Base-by-base conservation (phyloP, 2,888 invertebrate genomes). In the Siphlonurus alternatus region DNA sequence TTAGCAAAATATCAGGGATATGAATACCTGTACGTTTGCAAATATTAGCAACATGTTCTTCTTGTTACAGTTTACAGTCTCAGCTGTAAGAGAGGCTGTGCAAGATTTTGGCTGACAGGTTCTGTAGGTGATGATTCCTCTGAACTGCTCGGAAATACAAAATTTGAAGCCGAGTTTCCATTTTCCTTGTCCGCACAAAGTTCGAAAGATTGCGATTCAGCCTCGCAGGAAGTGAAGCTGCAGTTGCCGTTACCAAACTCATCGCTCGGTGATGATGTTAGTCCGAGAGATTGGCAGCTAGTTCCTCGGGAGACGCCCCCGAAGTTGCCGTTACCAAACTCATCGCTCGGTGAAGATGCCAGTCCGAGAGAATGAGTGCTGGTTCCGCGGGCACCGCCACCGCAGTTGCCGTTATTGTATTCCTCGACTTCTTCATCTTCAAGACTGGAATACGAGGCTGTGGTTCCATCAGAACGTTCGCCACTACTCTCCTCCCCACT, bases 61-160 rank as follows among this genome's bases (percentile, higher is more conserved):
- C n/a, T n/a, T n/a, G n/a, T n/a, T n/a, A n/a, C n/a, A n/a, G 10
- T n/a, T 22, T 56, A 56, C 56, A 56, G n/a, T 20, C 22, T 56
- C 5, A 56, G n/a, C n/a, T 56, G n/a, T 7, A 20, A 5, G 15
- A 56, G n/a, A 20, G 56, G n/a, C n/a, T 56, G 19, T n/a, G 22
- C 61, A 20, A 64, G 23, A 10, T 38, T 19, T 69, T 76, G 76
- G 66, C 75, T 76, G 19, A 77, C 75, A 1, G 80, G 80, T 68
- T 80, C 80, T 15, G 80, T 79, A 1, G 80, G 80, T 3, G 79
- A 79, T 70, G 79, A 79, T 1, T 79, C 79, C 68, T 79, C 79
- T n/a, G 79, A 79, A 68, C 78, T 78, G 24, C 74, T 75, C 66
- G 69, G 69, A 53, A 56, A 23, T 51, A 60, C n/a, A 56, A 38